These are phyloP conservation scores for Cassiopea xamachana DNA, from an alignment of 30 jellyfish, hydroid and myxozoan species.

Conservation along the genomic window DNA sequence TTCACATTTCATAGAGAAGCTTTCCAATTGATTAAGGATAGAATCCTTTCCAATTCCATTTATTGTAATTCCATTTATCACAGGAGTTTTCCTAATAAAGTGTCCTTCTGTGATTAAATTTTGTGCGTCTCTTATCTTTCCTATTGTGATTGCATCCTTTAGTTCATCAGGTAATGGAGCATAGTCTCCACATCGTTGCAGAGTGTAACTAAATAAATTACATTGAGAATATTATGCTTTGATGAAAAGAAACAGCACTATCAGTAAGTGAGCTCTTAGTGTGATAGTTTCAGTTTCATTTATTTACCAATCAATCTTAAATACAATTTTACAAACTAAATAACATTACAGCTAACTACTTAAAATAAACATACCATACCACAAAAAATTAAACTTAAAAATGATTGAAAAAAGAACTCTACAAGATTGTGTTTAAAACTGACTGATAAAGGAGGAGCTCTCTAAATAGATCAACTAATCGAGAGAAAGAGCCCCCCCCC, in stretches of 20 bases:
- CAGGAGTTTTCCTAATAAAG: slow-evolving; percentile 34
- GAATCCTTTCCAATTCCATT: slow-evolving; percentile 10
- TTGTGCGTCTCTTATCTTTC: slow-evolving; percentile 23
- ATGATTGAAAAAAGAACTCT: too few species aligned
- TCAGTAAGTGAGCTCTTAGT: too few species aligned
- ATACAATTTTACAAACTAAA: too few species aligned
- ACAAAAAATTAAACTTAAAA: too few species aligned
- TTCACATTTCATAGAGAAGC: slow-evolving; percentile 70
- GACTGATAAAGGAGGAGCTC: too few species aligned
- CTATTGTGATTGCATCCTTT: slow-evolving; percentile 14
- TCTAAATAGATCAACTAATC: too few species aligned
- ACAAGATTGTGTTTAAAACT: too few species aligned
- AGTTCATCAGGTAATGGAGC: slow-evolving; percentile 30
- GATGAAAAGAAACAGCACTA: not conserved
- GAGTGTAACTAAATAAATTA: slow-evolving; percentile 21
- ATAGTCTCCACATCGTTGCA: slow-evolving; percentile 26
- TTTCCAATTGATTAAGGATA: not conserved
- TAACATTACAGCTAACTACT: too few species aligned
- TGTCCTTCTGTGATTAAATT: slow-evolving; percentile 9
- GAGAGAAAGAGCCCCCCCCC: too few species aligned
- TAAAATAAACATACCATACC: too few species aligned
- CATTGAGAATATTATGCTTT: not conserved
- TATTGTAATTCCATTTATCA: slow-evolving; percentile 41
- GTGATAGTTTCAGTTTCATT: too few species aligned
- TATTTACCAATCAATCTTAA: too few species aligned